These are phyloP conservation scores for Chlorodrepanis virens DNA, from an alignment of 2,113 vertebrate species.

Conservation along the genomic window DNA sequence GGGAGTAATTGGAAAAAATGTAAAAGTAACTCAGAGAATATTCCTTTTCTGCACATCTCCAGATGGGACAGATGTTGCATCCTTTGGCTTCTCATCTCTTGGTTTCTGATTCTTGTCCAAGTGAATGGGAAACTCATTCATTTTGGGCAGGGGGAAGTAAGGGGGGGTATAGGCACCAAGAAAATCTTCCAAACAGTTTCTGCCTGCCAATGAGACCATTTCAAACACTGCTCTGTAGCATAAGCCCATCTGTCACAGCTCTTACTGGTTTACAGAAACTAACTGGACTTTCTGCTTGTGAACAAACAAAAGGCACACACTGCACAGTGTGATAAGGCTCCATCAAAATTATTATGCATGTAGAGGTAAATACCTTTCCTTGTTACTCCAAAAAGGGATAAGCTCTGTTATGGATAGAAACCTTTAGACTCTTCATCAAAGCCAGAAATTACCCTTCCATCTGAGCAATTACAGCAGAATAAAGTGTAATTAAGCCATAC, in stretches of 20 bases:
- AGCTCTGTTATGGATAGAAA: neutral
- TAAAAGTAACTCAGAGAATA: slow-evolving; percentile 24
- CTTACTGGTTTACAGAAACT: neutral
- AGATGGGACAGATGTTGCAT: slow-evolving; percentile 35
- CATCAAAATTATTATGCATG: neutral
- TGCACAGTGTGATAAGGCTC: neutral
- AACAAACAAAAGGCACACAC: neutral
- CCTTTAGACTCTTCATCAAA: neutral
- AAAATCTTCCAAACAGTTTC: slow-evolving; percentile 13
- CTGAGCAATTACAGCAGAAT: neutral
- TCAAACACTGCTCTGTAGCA: neutral
- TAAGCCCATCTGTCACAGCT: neutral
- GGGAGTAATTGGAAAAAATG: neutral
- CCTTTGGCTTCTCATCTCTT: slow-evolving; percentile 22
- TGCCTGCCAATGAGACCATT: slow-evolving; percentile 15
- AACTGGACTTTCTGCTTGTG: neutral
- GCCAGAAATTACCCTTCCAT: neutral
- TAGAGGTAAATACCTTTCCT: neutral
- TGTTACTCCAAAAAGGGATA: neutral
- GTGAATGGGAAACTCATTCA: slow-evolving; percentile 47
- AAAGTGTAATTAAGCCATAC: neutral
- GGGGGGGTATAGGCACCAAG: neutral
- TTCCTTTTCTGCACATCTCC: neutral
- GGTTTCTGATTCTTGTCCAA: slow-evolving; percentile 28
- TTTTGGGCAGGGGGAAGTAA: neutral